These are phyloP conservation scores for Leucoptera coffeella DNA, from an alignment of 2,888 invertebrate species.

Conservation along the genomic window DNA sequence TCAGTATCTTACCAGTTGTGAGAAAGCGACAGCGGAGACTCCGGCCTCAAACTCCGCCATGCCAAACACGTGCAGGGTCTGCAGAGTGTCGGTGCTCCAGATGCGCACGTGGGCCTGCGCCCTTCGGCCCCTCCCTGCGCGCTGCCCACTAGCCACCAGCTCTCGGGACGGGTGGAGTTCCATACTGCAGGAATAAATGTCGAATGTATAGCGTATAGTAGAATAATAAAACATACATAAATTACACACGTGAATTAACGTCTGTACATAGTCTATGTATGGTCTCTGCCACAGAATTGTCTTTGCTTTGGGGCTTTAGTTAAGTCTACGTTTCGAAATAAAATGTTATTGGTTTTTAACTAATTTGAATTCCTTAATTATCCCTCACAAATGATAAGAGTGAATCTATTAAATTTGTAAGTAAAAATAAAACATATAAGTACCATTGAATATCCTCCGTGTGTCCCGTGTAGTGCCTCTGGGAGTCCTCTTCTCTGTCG, in stretches of 20 bases:
- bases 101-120: conserved; percentile 86
- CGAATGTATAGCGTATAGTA: too few relatives aligned
- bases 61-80: conserved; percentile 84
- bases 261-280: too few relatives aligned
- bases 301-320: too few relatives aligned
- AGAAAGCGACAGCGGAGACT: conserved; percentile 84
- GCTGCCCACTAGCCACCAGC: conserved; percentile 85
- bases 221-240: too few relatives aligned
- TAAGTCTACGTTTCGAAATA: too few relatives aligned
- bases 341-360: too few relatives aligned
- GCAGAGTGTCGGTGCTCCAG: conserved; percentile 86
- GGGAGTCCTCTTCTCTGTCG: conserved; percentile 79
- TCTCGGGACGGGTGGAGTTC: conserved; percentile 83
- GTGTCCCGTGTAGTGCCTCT: conserved; percentile 86
- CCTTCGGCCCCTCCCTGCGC: conserved; percentile 74
- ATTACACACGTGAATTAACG: background rate
- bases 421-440: background rate
- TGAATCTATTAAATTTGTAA: too few relatives aligned
- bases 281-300: too few relatives aligned
- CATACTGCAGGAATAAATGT: too few relatives aligned
- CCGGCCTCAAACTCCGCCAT: conserved; percentile 86
- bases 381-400: too few relatives aligned
- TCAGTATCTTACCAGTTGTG: conserved; percentile 83
- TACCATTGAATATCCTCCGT: conserved; percentile 92
- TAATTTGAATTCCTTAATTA: too few relatives aligned